A percentile compares a stretch with the other conserved stretches of the same genome.
These are phyloP conservation scores for Helicorthomorpha holstii DNA, from an alignment of 1,140 invertebrate species.

Conservation along the genomic window DNA sequence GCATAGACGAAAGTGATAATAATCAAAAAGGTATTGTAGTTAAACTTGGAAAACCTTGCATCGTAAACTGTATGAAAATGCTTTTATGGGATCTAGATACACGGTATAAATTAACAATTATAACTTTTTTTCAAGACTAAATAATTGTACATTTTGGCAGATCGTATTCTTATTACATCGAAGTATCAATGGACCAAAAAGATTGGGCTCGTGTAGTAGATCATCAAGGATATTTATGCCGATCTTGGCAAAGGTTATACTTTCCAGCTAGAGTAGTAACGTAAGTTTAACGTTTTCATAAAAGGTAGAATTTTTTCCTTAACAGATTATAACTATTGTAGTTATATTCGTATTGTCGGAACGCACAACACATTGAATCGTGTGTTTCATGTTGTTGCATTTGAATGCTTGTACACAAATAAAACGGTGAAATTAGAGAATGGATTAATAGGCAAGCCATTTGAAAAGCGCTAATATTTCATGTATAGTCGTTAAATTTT, in stretches of 20 bases:
- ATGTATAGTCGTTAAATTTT: not conserved
- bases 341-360: conserved; percentile 72
- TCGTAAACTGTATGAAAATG: conserved; percentile 85
- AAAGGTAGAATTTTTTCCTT: not conserved
- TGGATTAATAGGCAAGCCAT: conserved; percentile 36
- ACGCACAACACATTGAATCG: conserved; percentile 92
- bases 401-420: conserved; percentile 73
- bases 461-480: not conserved
- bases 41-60: conserved; percentile 66
- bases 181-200: conserved; percentile 88
- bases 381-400: conserved; percentile 81
- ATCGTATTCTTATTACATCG: conserved; percentile 92
- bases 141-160: conserved; percentile 22
- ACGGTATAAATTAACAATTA: conserved; percentile 33
- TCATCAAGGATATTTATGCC: conserved; percentile 75
- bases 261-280: conserved; percentile 71
- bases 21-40: conserved; percentile 62
- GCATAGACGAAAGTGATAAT: conserved; percentile 52
- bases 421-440: conserved; percentile 53
- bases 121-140: conserved; percentile 6
- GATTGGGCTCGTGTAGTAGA: conserved; percentile 88
- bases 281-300: conserved; percentile 16
- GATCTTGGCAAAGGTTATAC: conserved; percentile 91
- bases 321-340: conserved; percentile 9
- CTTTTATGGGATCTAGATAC: conserved; percentile 86